Base-by-base conservation (phyloP, 2,113 vertebrate genomes). In the Melanerpes formicivorus region DNA sequence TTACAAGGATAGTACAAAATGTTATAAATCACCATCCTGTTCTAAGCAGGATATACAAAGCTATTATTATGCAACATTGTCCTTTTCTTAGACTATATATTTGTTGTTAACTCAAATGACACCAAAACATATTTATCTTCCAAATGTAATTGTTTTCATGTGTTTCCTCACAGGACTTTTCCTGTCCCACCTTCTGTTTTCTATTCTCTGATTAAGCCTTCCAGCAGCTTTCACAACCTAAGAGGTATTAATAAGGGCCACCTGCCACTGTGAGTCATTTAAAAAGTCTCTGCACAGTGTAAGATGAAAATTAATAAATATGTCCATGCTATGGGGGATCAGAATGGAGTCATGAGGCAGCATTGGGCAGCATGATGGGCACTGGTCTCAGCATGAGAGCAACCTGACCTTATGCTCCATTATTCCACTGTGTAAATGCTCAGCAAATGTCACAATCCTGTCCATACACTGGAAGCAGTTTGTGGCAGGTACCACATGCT, bases 201-300 rank as follows among this genome's bases (percentile, higher is more conserved):
- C 50, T 55, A 77, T n/a, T 74, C 46, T 63, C 84, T 80, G 22
- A 40, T 83, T 82, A 91, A 72, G 11, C 34, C 67, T 87, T 90
- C 75, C 52, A 89, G n/a, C 52, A 84, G 55, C 55, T 92, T 55
- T 90, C 69, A 74, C 50, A 73, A 59, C 74, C 60, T 79, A 55
- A 80, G 81, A 91, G 48, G 48, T 74, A 95, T 91, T 92, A 95
- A 90, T 67, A 94, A 80, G 56, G 81, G 72, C 89, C 91, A 93
- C 72, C 93, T 96, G 94, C 87, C 83, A 77, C 84, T 83, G 93
- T 90, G 91, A 75, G 82, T 95, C 69, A 90, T 96, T 93, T 93
- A 55, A 88, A 91, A 84, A 60, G 66, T 88, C 88, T 83, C 90
- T 84, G 58, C 32, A 55, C 37, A 40, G 73, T 50, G 27, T 93